These are phyloP conservation scores for Colossoma macropomum DNA, from an alignment of 2,113 vertebrate species.

Conservation along the genomic window DNA sequence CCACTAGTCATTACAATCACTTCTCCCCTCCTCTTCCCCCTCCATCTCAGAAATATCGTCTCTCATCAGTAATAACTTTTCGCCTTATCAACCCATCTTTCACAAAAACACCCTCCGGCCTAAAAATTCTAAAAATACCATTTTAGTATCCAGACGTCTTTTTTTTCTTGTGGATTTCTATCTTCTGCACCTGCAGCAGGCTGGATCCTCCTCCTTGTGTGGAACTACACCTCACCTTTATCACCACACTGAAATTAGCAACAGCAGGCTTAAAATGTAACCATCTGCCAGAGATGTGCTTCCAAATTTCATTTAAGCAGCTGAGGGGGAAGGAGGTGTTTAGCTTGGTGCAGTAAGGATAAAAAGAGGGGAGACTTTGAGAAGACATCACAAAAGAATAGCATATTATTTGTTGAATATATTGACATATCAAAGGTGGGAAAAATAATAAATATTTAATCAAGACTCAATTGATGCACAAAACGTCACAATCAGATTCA, in stretches of 20 bases:
- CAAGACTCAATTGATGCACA: too few relatives aligned
- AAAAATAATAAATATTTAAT: too few relatives aligned
- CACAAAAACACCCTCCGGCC: conserved; percentile 24
- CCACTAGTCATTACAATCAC: conserved; percentile 42
- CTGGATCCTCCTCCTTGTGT: not conserved
- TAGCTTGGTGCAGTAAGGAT: not conserved
- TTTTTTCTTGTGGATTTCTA: conserved; percentile 9
- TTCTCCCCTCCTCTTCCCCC: not conserved
- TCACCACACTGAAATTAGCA: conserved; percentile 40
- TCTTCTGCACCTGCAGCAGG: conserved; percentile 31
- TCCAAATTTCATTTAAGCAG: conserved; percentile 38
- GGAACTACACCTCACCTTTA: conserved; percentile 47
- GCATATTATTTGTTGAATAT: not conserved
- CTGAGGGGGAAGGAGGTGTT: not conserved
- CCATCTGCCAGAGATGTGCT: conserved; percentile 44
- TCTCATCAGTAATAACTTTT: conserved; percentile 42
- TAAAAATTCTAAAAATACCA: conserved; percentile 29
- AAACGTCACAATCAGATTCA: too few relatives aligned
- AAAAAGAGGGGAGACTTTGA: conserved; percentile 2
- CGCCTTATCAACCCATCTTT: conserved; percentile 41
- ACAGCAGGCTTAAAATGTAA: conserved; percentile 31
- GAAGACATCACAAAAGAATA: not conserved
- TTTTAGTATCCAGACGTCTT: conserved; percentile 15
- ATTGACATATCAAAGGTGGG: too few relatives aligned
- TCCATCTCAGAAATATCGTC: not conserved